These are phyloP conservation scores for Aphidoletes aphidimyza DNA, from an alignment of 2,888 invertebrate genomes.

Conservation along the genomic window DNA sequence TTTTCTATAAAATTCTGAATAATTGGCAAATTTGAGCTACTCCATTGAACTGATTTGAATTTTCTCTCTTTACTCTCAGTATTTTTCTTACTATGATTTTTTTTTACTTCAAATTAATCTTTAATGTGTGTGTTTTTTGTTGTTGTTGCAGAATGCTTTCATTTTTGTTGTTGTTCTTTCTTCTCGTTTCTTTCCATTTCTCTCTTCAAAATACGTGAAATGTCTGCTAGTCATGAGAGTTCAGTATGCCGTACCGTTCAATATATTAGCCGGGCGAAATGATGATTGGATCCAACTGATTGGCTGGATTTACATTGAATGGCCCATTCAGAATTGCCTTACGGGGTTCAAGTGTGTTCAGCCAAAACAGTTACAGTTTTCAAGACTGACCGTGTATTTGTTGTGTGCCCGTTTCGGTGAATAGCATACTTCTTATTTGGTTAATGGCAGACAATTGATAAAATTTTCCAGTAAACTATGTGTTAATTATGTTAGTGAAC, in stretches of 20 bases:
- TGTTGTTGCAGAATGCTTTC: no score
- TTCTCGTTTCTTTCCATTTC: not conserved
- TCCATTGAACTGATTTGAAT: slow-evolving; percentile 45
- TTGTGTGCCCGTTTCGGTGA: not conserved
- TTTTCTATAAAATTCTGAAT: slow-evolving; percentile 49
- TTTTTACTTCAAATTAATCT: not conserved
- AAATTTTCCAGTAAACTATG: slow-evolving; percentile 38
- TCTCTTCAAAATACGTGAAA: not conserved
- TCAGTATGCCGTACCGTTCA: not conserved
- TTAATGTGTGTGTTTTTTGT: not conserved
- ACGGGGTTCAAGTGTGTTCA: no score
- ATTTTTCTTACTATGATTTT: slow-evolving; percentile 36
- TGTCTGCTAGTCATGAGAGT: not conserved
- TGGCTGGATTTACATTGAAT: no score
- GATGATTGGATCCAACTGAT: not conserved
- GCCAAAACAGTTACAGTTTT: no score
- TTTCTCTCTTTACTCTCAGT: not conserved
- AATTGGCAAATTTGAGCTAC: slow-evolving; percentile 51
- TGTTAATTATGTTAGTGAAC: slow-evolving; percentile 42
- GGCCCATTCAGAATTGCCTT: no score
- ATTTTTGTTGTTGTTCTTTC: not conserved
- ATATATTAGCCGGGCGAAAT: not conserved
- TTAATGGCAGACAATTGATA: slow-evolving; percentile 46
- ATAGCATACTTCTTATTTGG: slow-evolving; percentile 1
- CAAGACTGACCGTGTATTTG: no score